Percentiles rank a stretch among this genome's conserved stretches.
phyloP scores from a whole-genome alignment of 2,888 invertebrate genomes.

The Schizotus pectinicornis region DNA sequence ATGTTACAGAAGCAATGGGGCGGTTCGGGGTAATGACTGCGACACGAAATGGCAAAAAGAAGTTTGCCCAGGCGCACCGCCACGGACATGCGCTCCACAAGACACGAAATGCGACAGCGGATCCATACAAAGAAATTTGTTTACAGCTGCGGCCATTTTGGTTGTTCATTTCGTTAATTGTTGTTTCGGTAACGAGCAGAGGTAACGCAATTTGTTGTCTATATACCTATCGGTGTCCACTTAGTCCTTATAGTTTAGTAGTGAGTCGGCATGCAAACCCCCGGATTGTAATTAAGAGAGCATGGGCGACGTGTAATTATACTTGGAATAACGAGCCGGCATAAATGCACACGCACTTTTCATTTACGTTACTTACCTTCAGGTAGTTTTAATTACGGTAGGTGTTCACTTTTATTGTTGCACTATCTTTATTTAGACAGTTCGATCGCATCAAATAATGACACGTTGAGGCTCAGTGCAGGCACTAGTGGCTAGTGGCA shows the following conservation, averaged over 20 bases:
- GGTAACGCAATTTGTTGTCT: constrained; percentile 31
- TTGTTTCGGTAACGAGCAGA: constrained; percentile 33
- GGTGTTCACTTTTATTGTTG: not conserved
- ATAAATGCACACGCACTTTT: constrained; percentile 1
- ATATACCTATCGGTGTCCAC: constrained; percentile 19
- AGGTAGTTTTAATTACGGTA: constrained; percentile 4
- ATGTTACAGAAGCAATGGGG: constrained; percentile 38
- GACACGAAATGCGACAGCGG: constrained; percentile 29
- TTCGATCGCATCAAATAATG: no score
- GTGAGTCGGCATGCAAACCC: constrained; percentile 18
- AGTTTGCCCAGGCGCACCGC: constrained; percentile 36
- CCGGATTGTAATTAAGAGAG: not conserved
- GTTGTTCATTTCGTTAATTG: constrained; percentile 45
- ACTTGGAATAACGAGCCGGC: constrained; percentile 1
- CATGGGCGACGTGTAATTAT: constrained; percentile 2
- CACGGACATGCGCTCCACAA: constrained; percentile 9
- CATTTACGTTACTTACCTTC: constrained; percentile 9
- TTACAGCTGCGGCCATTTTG: constrained; percentile 46
- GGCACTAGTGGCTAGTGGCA: no score
- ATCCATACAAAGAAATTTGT: constrained; percentile 39
- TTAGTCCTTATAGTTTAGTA: constrained; percentile 20
- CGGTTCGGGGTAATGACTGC: constrained; percentile 49
- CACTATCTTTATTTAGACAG: no score
- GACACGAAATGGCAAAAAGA: constrained; percentile 37
- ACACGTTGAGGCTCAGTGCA: no score